Conservation (phyloP, 2,113 vertebrate species). For the Mirza zaza region DNA sequence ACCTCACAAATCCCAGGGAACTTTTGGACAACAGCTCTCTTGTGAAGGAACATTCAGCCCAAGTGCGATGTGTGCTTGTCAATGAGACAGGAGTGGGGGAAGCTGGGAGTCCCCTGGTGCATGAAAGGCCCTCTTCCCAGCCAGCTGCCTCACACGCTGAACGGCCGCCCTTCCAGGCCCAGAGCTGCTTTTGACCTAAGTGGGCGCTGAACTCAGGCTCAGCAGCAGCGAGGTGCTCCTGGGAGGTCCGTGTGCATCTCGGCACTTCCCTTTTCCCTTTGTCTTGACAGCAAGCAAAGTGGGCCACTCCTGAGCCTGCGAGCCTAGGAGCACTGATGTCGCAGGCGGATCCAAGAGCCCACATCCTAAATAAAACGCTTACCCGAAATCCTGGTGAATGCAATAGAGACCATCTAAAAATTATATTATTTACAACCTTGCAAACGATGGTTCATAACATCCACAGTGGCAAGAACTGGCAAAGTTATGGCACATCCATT, state of each 20-base stretch:
- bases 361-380: accelerated
- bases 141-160: too few species aligned
- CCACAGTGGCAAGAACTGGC: accelerated
- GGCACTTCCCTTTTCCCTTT: background rate
- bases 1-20: background rate
- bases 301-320: background rate
- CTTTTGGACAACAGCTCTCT: background rate
- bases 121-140: background rate
- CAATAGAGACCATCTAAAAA: background rate
- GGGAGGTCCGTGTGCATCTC: background rate
- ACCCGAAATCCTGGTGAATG: background rate
- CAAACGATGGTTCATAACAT: background rate
- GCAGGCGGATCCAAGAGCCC: background rate
- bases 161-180: background rate
- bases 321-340: background rate
- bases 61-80: accelerated
- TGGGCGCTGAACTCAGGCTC: background rate
- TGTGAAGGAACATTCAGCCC: background rate
- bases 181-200: background rate
- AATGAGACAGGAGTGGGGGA: background rate
- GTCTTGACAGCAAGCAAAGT: conserved; percentile 6
- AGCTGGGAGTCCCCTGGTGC: accelerated
- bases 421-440: background rate
- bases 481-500: too few species aligned
- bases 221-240: background rate